Percentiles rank a stretch among this genome's conserved stretches.
phyloP scores from a whole-genome alignment of 2,113 vertebrate genomes.

The Planiliza haematocheilus region DNA sequence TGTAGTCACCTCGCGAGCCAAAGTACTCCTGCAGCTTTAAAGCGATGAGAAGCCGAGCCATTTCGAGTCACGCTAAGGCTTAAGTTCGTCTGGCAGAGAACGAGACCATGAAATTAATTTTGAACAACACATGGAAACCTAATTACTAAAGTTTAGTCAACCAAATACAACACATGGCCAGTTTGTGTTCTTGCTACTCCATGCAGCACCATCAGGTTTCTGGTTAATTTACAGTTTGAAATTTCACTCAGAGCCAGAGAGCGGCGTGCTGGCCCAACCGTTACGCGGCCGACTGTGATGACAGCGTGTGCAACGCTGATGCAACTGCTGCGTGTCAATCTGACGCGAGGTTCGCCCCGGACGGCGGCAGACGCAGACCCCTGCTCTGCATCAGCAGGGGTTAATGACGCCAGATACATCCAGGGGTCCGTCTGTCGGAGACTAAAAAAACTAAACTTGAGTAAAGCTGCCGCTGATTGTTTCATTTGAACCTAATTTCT shows the following conservation, averaged over 20 bases:
- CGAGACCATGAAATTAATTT: conserved; percentile 13
- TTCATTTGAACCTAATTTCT: conserved; percentile 46
- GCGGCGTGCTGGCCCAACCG: conserved; percentile 29
- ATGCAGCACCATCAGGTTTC: conserved; percentile 9
- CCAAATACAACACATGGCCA: conserved; percentile 20
- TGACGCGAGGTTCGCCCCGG: conserved; percentile 34
- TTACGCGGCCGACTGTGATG: conserved; percentile 42
- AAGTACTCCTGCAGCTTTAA: conserved; percentile 2
- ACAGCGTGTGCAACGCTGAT: conserved; percentile 51
- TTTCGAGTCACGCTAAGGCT: conserved; percentile 3
- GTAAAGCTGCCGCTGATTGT: conserved; percentile 33
- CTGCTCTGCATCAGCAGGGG: conserved; percentile 54
- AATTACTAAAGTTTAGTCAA: conserved; percentile 20
- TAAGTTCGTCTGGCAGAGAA: not conserved
- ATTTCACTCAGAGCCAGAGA: conserved; percentile 33
- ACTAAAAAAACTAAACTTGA: conserved; percentile 21
- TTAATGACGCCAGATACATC: conserved; percentile 39
- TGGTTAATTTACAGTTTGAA: conserved; percentile 48
- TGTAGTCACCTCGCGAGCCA: not conserved
- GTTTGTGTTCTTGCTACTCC: conserved; percentile 9
- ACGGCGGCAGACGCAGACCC: conserved; percentile 23
- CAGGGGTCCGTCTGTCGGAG: conserved; percentile 34
- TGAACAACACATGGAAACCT: conserved; percentile 16
- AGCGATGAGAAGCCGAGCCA: not conserved
- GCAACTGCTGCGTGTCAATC: conserved; percentile 45